Evolutionary conservation across 2,888 invertebrate species (phyloP), one percentile per base, ranked within the genome.

Genomic region (Thelaira solivaga): DNA sequence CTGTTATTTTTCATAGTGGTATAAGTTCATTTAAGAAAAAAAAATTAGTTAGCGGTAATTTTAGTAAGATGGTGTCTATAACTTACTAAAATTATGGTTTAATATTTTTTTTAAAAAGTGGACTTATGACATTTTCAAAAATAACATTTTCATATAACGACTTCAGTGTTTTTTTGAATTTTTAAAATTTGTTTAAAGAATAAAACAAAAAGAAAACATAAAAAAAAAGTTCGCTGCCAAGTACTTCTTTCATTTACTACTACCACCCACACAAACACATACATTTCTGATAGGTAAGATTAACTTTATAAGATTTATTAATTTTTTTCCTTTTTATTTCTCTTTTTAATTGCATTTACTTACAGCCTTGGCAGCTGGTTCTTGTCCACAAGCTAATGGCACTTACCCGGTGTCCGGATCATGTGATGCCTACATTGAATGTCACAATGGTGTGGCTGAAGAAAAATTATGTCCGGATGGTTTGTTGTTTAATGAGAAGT

Each of bases 391-490:
- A 83, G 91, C 91, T 53, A 93, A 93, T 83, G 94, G 93, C 57
- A 91, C 94, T 7, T 93, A 91, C 82, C 91, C 94, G 0, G 91
- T 93, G 0, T 86, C 92, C 0, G 92, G 91, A 8, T 93, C 94
- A 85, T 95, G 95, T 84, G 95, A 95, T 84, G 92, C 91, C 82
- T 94, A 94, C 84, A 89, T 93, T 69, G 93, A 94, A 85, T 94
- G 94, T 85, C 88, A 90, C 78, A 92, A 96, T 82, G 96, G 96
- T 16, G 92, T 93, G 4, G 90, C 93, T 0, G 93, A 93, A 85
- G 93, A 95, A 85, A 94, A 94, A 83, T 87, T 93, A 3, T 96
- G 96, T 81, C 94, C 95, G 0, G 96, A 96, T 84, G 96, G 96
- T 39, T 90, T 96, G 18, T 90, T 94, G 0, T 96, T 93, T 89